Evolutionary conservation across 2,797 vertebrate genomes (phyloP), one percentile per base, ranked within the genome.

Genomic region (Cossypha dichroa): DNA sequence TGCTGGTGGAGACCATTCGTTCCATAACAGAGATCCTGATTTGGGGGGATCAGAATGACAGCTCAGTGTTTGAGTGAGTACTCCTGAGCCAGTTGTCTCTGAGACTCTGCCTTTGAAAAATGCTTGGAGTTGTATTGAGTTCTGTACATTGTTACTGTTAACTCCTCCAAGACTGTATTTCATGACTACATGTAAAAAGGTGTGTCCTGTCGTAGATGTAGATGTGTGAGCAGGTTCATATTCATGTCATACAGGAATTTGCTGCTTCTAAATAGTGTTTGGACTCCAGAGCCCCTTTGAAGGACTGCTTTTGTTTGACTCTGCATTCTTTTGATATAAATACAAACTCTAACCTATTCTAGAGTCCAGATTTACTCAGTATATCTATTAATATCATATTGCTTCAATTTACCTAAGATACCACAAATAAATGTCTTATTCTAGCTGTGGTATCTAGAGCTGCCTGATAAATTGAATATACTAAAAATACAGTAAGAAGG

Each of bases 21-120:
- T 99, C 99, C 72, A 99, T 99, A 93, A 99, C 99, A 0, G 99
- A 99, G 98, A 99, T 99, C 95, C 99, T 99, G 20, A 99, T 99
- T 74, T 99, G 99, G 99, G 99, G 99, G 8, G 99, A 99, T 96
- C 99, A 99, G 92, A 99, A 99, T 98, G 99, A 99, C 98, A 99
- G 99, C 98, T 99, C 99, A 7, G 99, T 99, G 11, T 99, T 99
- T 96, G 99, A 99, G 99, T 99, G 98, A 98, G 99, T 95, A 23
- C 43, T 93, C 49, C 33, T 3, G 40, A 68, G 58, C 29, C 73
- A 10, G 2, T n/a, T 58, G 15, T 3, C 38, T 29, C 60, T 31
- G 26, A 36, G 6, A 14, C 36, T 79, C 31, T 29, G 45, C 11
- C 54, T 59, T 68, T 76, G 36, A 38, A 40, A 33, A 78, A 7